Conservation (phyloP, 2,797 vertebrate species). For the Pseudomugil gertrudae region DNA sequence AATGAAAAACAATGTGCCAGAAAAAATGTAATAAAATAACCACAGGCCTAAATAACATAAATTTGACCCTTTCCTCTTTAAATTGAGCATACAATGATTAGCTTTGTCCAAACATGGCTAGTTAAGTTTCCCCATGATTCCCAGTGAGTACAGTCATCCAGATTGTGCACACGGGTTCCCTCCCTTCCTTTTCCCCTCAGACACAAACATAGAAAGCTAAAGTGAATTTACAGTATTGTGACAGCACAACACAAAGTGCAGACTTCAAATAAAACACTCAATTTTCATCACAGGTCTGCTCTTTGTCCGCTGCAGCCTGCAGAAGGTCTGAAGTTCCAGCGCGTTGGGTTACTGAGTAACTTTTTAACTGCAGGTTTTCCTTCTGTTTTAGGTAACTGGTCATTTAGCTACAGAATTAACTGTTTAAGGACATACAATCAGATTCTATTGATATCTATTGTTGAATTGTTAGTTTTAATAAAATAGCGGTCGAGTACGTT, state of each 20-base stretch:
- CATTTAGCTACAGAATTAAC: background rate
- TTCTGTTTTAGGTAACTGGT: background rate
- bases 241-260: background rate
- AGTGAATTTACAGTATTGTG: background rate
- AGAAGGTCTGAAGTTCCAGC: conserved; percentile 1
- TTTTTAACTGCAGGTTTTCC: background rate
- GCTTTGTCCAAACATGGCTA: background rate
- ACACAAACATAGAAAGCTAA: background rate
- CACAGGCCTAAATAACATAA: background rate
- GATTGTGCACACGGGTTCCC: background rate
- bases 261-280: conserved; percentile 1
- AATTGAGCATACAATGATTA: background rate
- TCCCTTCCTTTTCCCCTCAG: background rate
- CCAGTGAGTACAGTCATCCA: background rate
- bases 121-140: background rate
- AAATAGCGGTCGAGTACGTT: background rate
- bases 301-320: background rate
- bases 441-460: background rate
- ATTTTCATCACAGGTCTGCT: conserved; percentile 1
- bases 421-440: background rate
- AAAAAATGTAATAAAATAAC: too few species aligned
- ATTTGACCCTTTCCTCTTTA: background rate
- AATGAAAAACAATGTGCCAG: too few species aligned
- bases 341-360: background rate
- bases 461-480: background rate